Percentiles rank a stretch among this genome's conserved stretches.
These are phyloP conservation scores for Pitta sordida DNA, from an alignment of 2,113 vertebrate species.

Conservation along the genomic window DNA sequence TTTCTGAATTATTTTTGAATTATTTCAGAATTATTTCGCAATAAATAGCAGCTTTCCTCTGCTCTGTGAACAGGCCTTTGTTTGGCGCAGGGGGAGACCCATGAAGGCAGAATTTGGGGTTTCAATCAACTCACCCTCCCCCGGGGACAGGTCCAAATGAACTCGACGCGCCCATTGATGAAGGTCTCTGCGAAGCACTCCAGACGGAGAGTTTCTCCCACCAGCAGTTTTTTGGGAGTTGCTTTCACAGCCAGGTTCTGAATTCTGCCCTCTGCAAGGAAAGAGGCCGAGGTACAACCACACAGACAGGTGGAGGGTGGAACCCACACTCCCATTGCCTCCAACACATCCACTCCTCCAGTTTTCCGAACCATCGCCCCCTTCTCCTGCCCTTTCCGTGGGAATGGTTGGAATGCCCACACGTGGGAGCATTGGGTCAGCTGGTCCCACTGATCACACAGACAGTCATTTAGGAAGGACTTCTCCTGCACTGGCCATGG, in stretches of 20 bases:
- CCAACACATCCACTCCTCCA: neutral
- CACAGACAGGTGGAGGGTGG: accelerated
- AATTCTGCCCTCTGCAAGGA: slow-evolving; percentile 39
- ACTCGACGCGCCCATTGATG: slow-evolving; percentile 72
- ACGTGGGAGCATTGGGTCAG: neutral
- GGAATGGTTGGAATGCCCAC: neutral
- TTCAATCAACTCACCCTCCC: slow-evolving; percentile 53
- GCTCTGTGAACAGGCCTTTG: neutral
- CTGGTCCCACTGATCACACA: neutral
- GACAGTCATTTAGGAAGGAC: neutral
- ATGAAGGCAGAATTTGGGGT: neutral
- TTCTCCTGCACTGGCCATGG: neutral
- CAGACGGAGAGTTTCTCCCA: slow-evolving; percentile 77
- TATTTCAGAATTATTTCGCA: neutral
- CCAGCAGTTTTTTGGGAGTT: slow-evolving; percentile 66
- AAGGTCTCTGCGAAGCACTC: slow-evolving; percentile 77
- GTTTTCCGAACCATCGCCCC: neutral
- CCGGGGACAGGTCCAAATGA: slow-evolving; percentile 71
- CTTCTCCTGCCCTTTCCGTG: neutral
- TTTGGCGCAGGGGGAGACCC: neutral
- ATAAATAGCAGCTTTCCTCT: neutral
- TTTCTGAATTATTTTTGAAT: neutral
- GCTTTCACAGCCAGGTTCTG: slow-evolving; percentile 58
- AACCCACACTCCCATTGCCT: neutral
- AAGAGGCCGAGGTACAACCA: neutral